phyloP scores from a whole-genome alignment of 1,140 invertebrate genomes.

The Achatina immaculata region DNA sequence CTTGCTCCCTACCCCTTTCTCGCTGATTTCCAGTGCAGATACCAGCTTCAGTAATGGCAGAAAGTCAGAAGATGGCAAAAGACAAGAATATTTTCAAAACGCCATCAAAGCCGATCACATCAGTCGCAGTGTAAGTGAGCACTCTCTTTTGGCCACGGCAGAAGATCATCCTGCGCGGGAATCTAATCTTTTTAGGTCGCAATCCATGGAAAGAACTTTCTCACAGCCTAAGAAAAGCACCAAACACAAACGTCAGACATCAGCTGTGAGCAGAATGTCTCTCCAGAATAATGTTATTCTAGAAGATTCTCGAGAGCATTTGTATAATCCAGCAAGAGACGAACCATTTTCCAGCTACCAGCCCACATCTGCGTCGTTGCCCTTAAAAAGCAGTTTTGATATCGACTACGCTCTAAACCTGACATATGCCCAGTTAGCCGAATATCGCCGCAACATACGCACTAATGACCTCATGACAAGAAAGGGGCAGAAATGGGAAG shows the following conservation, averaged over 20 bases:
- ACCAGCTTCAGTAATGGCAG: not conserved
- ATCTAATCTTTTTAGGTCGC: slow-evolving; percentile 5
- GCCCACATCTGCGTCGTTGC: slow-evolving; percentile 49
- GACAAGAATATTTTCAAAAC: not conserved
- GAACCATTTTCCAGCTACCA: slow-evolving; percentile 49
- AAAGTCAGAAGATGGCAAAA: not conserved
- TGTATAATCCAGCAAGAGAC: slow-evolving; percentile 48
- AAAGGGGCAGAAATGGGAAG: slow-evolving; percentile 48
- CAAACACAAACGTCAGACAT: slow-evolving; percentile 50
- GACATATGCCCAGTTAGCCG: slow-evolving; percentile 57
- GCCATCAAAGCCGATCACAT: not conserved
- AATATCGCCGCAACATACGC: slow-evolving; percentile 47
- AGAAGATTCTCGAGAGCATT: slow-evolving; percentile 54
- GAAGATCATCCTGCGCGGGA: not conserved
- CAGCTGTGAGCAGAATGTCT: slow-evolving; percentile 41
- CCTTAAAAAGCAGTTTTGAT: slow-evolving; percentile 53
- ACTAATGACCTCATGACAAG: slow-evolving; percentile 45
- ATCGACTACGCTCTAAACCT: slow-evolving; percentile 54
- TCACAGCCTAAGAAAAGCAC: no score
- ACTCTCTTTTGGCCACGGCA: not conserved
- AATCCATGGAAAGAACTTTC: not conserved
- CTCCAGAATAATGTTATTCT: slow-evolving; percentile 46
- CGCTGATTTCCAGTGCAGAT: not conserved
- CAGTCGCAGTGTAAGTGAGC: not conserved
- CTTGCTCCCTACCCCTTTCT: no score